Evolutionary conservation across 1,140 invertebrate genomes (phyloP), one percentile per base, ranked within the genome.

Genomic region (Caenorhabditis brenneri): DNA sequence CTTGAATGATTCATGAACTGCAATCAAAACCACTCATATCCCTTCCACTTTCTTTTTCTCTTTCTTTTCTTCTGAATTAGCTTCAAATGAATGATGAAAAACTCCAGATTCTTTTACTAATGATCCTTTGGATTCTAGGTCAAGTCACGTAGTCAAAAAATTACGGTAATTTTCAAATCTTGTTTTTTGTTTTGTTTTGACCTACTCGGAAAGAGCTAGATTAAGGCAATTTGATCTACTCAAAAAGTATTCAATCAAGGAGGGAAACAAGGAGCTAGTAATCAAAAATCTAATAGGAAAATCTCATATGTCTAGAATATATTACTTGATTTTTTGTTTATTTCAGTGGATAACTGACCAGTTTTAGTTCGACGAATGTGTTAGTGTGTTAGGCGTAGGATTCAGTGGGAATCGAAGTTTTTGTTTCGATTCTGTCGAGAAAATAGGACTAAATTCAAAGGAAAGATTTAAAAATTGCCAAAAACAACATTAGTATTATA

Each of bases 21-120:
- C 65, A 74, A 74, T 74, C 65, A 74, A 74, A 74, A 74, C 65
- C 65, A 42, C 65, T 74, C 65, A 42, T 74, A 65, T 65, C 58
- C 58, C 31, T n/a, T n/a, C 58, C 58, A 7, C 31, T 36, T 19
- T 9, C 33, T 74, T 15, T 12, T 27, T 74, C 36, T 74, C 29
- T 46, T 74, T 46, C 24, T 74, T n/a, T 24, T 19, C n/a, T 51
- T 51, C n/a, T n/a, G n/a, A n/a, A n/a, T n/a, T n/a, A n/a, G n/a
- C n/a, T n/a, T n/a, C n/a, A n/a, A n/a, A n/a, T n/a, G n/a, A n/a
- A n/a, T n/a, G 39, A 12, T 6, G 12, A 12, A 42, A 51, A 55
- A 27, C 53, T 55, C 24, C 53, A 55, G 22, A 55, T 29, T 55
- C 24, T 55, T 7, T 22, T 9, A 27, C 27, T 55, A 27, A 24